Base-by-base conservation (phyloP, 2,888 invertebrate genomes). In the Girardia tigrina region DNA sequence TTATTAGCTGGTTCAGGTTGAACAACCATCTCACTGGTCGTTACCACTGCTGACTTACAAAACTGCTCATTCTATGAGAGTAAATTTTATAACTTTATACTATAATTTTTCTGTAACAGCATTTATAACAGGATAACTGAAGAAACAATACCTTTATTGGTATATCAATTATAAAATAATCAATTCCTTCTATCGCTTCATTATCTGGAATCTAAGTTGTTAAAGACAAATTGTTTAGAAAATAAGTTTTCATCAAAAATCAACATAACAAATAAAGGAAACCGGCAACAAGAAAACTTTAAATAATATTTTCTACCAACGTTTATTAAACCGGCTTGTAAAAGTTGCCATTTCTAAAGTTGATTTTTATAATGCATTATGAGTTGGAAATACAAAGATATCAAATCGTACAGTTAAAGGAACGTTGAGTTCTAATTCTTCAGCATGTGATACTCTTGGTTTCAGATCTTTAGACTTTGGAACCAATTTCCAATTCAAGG, bases 371-470 rank as follows among this genome's bases (percentile, higher is more conserved):
- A n/a, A n/a, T n/a, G n/a, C n/a, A n/a, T n/a, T n/a, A n/a, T n/a
- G n/a, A n/a, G n/a, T n/a, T n/a, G n/a, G n/a, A n/a, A n/a, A n/a
- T n/a, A n/a, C n/a, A n/a, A n/a, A n/a, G n/a, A n/a, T n/a, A n/a
- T n/a, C n/a, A n/a, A n/a, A n/a, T n/a, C 56, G 20, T 56, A 56
- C 56, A 56, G 56, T 56, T 56, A 56, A n/a, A 20, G 56, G 56
- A n/a, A 56, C 56, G 23, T 56, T 56, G 6, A 56, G 23, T 56
- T 56, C 56, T 23, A 56, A 16, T 23, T 56, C 56, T 6, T 56
- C 56, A 23, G 56, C 56, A 56, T 56, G 23, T 20, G 56, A 20
- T 56, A 56, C 23, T 56, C 56, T 4, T 20, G n/a, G 2, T 16
- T 56, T 56, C 4, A n/a, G 4, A 56, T 56, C 56, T 8, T 56